These are phyloP conservation scores for Proterorhinus semilunaris DNA, from an alignment of 2,113 vertebrate genomes.

Conservation along the genomic window DNA sequence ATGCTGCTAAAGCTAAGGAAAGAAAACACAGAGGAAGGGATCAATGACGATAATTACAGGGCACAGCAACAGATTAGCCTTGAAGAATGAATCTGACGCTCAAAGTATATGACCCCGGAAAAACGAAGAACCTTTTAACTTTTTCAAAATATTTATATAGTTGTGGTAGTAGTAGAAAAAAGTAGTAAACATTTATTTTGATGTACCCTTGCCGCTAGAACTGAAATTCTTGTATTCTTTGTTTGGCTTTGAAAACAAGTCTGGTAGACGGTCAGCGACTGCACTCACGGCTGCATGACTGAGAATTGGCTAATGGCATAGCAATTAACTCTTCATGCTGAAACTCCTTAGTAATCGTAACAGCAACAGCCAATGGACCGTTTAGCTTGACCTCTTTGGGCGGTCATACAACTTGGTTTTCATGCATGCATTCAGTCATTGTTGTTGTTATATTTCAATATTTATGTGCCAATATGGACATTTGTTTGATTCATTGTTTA, in stretches of 20 bases:
- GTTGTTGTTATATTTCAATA: background rate
- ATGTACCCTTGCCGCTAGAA: background rate
- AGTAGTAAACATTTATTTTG: too few species aligned
- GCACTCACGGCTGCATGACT: conserved; percentile 23
- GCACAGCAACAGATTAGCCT: background rate
- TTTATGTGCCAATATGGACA: too few species aligned
- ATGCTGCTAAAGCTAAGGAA: background rate
- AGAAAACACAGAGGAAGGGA: background rate
- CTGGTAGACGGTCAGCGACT: conserved; percentile 35
- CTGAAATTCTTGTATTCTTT: conserved; percentile 12
- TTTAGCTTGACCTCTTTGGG: conserved; percentile 2
- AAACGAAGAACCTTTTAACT: background rate
- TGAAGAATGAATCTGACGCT: background rate
- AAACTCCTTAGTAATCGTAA: conserved; percentile 27
- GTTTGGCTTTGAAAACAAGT: conserved; percentile 34
- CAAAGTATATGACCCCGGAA: background rate
- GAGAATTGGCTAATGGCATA: conserved; percentile 17
- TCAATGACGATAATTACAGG: background rate
- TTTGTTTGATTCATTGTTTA: too few species aligned
- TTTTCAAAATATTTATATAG: background rate
- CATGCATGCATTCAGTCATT: background rate
- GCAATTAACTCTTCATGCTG: conserved; percentile 31
- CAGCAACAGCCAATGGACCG: conserved; percentile 23
- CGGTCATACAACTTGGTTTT: conserved; percentile 20
- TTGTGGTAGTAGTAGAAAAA: background rate